Evolutionary conservation across 1,140 invertebrate genomes (phyloP).

Genomic region (Sitobion miscanthi): DNA sequence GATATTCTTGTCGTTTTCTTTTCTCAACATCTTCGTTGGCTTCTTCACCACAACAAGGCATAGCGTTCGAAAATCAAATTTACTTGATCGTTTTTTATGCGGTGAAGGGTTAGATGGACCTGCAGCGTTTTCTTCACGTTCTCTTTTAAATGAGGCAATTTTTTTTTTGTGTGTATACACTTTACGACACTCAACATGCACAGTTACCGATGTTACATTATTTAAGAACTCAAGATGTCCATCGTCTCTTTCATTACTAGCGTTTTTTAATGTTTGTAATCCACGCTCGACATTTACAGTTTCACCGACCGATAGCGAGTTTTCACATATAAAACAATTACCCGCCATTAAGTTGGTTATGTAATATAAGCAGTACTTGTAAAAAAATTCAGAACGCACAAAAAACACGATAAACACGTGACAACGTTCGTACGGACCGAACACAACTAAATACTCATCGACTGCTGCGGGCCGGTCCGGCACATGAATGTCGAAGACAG

Average conservation of each 20-base stretch:
- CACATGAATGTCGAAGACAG: constrained; percentile 17
- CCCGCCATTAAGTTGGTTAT: neutral
- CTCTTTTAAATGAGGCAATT: neutral
- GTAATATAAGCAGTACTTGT: constrained; percentile 24
- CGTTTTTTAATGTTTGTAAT: constrained; percentile 27
- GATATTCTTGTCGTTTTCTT: constrained; percentile 4
- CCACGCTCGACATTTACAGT: constrained; percentile 27
- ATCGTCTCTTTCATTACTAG: constrained; percentile 16
- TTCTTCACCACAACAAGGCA: constrained; percentile 18
- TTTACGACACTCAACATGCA: constrained; percentile 5
- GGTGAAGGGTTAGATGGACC: neutral
- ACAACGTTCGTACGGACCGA: constrained; percentile 14
- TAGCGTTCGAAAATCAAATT: constrained; percentile 12
- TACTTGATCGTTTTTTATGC: constrained; percentile 6
- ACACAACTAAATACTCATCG: constrained; percentile 8
- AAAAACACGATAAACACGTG: constrained; percentile 23
- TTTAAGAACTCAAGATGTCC: constrained; percentile 1
- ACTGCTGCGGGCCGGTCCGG: constrained; percentile 8
- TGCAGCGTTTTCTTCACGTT: neutral
- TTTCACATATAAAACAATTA: constrained; percentile 36
- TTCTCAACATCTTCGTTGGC: neutral
- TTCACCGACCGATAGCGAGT: neutral
- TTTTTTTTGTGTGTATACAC: constrained; percentile 22
- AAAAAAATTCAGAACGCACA: constrained; percentile 25
- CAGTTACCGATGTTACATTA: neutral